These are phyloP conservation scores for Propithecus deckenii DNA, from an alignment of 2,797 vertebrate genomes.

Conservation along the genomic window DNA sequence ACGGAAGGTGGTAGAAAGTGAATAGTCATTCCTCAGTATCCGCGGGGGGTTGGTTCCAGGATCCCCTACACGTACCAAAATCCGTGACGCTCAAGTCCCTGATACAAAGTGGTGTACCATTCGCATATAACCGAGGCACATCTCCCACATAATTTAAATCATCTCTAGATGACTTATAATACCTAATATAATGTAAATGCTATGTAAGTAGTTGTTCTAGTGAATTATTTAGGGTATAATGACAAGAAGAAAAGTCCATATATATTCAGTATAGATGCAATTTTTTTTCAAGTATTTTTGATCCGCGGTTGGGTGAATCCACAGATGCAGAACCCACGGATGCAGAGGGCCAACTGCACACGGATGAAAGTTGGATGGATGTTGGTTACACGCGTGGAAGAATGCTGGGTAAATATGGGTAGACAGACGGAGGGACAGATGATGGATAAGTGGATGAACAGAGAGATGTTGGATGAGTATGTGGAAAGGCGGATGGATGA, in stretches of 20 bases:
- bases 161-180: background rate
- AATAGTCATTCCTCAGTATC: background rate
- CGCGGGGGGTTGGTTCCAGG: background rate
- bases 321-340: background rate
- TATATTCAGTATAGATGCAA: background rate
- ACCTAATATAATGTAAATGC: background rate
- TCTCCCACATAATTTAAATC: background rate
- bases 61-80: background rate
- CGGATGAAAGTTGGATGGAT: background rate
- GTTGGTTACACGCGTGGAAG: background rate
- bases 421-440: background rate
- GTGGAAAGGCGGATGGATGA: background rate
- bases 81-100: background rate
- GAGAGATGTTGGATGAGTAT: background rate
- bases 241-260: background rate
- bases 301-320: background rate
- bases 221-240: background rate
- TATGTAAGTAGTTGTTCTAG: background rate
- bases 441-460: background rate
- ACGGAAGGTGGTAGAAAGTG: fast-evolving
- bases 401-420: background rate
- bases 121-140: background rate
- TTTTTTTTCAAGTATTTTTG: background rate
- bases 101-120: background rate
- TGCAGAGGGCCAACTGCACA: no score